Evolutionary conservation across 2,113 vertebrate genomes (phyloP).

Genomic region (Spizaetus ornatus): DNA sequence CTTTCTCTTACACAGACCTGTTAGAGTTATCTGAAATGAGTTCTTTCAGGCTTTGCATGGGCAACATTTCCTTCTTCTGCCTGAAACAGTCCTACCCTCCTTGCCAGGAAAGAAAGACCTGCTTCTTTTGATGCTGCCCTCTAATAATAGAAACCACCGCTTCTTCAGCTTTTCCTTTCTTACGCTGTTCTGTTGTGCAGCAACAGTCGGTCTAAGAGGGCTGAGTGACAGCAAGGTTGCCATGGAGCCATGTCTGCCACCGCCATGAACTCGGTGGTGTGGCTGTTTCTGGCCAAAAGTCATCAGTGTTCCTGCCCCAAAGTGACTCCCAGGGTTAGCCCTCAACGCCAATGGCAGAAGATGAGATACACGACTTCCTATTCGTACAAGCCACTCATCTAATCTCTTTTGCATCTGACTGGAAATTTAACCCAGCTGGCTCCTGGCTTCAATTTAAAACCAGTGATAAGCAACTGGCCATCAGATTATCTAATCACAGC

Average conservation of each 20-base stretch:
- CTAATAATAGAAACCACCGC: neutral
- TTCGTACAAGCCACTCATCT: neutral
- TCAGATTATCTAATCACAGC: neutral
- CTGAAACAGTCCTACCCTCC: neutral
- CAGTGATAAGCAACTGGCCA: neutral
- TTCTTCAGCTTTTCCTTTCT: neutral
- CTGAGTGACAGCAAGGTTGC: neutral
- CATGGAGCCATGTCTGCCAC: slow-evolving; percentile 51
- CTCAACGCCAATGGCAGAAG: neutral
- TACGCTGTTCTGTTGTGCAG: neutral
- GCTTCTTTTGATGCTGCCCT: neutral
- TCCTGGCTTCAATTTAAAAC: neutral
- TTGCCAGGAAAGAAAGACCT: neutral
- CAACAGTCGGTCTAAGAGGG: neutral
- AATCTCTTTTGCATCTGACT: neutral
- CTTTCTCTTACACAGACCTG: neutral
- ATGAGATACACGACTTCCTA: neutral
- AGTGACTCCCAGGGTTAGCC: neutral
- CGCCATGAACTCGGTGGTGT: neutral
- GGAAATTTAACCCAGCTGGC: slow-evolving; percentile 17
- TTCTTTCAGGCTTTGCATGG: neutral
- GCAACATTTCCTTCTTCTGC: neutral
- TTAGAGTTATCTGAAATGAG: neutral
- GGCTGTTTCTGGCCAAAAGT: neutral
- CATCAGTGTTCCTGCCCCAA: neutral